phyloP scores from a whole-genome alignment of 2,888 invertebrate genomes.

The Acrobasis repandana region DNA sequence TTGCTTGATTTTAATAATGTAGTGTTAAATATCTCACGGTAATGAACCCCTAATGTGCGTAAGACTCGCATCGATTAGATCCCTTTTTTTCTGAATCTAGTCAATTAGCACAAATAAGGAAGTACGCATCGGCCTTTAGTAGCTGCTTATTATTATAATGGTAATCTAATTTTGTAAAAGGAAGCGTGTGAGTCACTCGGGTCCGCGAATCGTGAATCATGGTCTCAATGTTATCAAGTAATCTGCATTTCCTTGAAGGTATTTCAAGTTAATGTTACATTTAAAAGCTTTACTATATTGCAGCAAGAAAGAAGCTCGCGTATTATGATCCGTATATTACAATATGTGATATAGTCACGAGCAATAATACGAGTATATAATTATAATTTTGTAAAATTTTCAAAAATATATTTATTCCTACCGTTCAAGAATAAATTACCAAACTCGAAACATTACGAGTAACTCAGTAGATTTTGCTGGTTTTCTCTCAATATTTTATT shows the following conservation, averaged over 20 bases:
- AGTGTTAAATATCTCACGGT: not conserved
- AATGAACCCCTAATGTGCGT: not conserved
- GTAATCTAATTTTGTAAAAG: conserved; percentile 17
- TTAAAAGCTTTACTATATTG: not conserved
- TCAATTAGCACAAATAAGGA: not conserved
- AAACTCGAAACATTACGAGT: too few relatives aligned
- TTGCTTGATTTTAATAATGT: too few relatives aligned
- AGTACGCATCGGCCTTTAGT: not conserved
- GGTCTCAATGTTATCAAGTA: not conserved
- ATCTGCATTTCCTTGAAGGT: not conserved
- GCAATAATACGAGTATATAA: too few relatives aligned
- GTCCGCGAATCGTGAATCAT: conserved; percentile 10
- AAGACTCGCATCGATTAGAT: not conserved
- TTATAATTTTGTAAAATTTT: too few relatives aligned
- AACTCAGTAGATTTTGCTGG: too few relatives aligned
- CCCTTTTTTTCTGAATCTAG: not conserved
- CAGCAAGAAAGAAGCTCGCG: not conserved
- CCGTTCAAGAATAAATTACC: too few relatives aligned
- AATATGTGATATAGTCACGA: too few relatives aligned
- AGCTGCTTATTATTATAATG: conserved; percentile 3
- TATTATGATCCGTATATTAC: not conserved
- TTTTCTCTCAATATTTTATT: too few relatives aligned
- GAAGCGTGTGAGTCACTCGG: conserved; percentile 10
- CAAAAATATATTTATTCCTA: too few relatives aligned
- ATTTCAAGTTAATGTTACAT: not conserved